Conservation (phyloP, 2,113 vertebrate genomes). For the Apodemus sylvaticus region DNA sequence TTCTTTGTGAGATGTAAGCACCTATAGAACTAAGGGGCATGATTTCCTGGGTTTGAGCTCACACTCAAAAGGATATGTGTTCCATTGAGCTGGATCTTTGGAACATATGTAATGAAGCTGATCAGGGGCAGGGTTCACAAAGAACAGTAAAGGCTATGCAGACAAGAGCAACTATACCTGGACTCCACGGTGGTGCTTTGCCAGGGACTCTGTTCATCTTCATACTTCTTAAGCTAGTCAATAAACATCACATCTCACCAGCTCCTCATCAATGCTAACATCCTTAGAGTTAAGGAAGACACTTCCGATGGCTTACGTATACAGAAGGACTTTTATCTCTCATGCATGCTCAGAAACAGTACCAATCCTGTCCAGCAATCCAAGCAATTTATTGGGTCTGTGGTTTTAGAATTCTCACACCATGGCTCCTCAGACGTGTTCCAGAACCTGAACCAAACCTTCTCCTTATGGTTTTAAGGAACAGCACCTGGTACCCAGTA, state of each 20-base stretch:
- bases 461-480: neutral
- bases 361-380: neutral
- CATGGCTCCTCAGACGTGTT: neutral
- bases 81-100: neutral
- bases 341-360: neutral
- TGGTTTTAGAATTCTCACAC: neutral
- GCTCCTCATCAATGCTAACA: neutral
- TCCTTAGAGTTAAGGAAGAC: neutral
- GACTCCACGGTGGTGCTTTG: rapidly evolving
- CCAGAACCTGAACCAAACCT: conserved; percentile 7
- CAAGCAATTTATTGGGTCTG: neutral
- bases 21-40: neutral
- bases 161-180: no score
- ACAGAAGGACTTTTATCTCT: neutral
- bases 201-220: neutral
- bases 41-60: no score
- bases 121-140: neutral
- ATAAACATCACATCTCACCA: neutral
- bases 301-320: neutral
- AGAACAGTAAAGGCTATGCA: neutral
- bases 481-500: neutral
- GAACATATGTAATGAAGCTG: neutral
- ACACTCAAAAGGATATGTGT: neutral
- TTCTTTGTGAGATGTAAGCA: neutral
- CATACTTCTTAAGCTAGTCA: neutral